phyloP scores from a whole-genome alignment of 2,113 vertebrate species.

The Rhegmatorhina hoffmannsi region DNA sequence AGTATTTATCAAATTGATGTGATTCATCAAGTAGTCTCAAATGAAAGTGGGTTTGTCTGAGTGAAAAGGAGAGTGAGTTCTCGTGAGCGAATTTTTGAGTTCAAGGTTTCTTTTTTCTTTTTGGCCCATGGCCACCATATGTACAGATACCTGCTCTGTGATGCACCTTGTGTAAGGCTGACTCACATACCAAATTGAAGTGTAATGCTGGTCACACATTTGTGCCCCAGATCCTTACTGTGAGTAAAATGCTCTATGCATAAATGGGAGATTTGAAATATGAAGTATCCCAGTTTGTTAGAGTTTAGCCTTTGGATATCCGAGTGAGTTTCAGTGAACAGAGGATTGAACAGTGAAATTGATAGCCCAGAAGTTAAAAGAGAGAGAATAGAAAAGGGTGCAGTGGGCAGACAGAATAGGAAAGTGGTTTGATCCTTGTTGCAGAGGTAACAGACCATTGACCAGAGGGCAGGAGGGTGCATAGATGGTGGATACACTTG shows the following conservation, averaged over 20 bases:
- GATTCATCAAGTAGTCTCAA: background rate
- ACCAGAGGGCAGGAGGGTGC: rapidly evolving
- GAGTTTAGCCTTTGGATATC: background rate
- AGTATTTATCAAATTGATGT: background rate
- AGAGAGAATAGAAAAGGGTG: background rate
- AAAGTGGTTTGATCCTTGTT: background rate
- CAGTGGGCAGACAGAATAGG: background rate
- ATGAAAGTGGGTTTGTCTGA: background rate
- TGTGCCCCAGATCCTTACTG: background rate
- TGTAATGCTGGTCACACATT: background rate
- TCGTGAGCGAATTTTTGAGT: background rate
- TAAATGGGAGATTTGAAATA: background rate
- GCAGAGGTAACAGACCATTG: background rate
- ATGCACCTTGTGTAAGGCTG: background rate
- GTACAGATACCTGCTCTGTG: rapidly evolving
- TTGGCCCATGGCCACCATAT: background rate
- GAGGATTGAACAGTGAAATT: background rate
- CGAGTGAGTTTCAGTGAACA: background rate
- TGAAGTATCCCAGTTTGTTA: background rate
- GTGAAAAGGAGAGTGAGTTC: background rate
- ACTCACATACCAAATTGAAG: background rate
- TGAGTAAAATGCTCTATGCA: background rate
- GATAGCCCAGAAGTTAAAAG: background rate
- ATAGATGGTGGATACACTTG: background rate
- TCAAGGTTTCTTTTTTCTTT: background rate